These are phyloP conservation scores for Gonioctena quinquepunctata DNA, from an alignment of 1,140 invertebrate genomes.

Conservation along the genomic window DNA sequence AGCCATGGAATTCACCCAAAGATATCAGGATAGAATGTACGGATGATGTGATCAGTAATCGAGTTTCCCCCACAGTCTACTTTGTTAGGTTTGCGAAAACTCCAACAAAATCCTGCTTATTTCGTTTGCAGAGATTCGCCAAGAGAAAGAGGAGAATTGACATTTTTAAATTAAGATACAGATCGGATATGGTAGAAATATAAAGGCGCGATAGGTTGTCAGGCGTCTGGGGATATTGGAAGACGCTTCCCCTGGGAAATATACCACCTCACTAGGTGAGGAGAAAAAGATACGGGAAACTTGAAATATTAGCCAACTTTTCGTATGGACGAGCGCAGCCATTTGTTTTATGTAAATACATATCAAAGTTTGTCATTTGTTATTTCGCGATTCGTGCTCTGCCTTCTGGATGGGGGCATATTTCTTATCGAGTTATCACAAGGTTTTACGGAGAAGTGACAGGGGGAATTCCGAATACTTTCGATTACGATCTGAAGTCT, in stretches of 20 bases:
- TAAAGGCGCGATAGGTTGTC: slow-evolving; percentile 41
- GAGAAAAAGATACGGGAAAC: slow-evolving; percentile 38
- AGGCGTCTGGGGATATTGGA: slow-evolving; percentile 19
- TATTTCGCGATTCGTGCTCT: slow-evolving; percentile 24
- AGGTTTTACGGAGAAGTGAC: too few species aligned
- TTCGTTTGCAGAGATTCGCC: background rate
- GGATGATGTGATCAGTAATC: too few species aligned
- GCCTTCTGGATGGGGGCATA: slow-evolving; percentile 1
- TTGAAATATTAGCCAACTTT: slow-evolving; percentile 57
- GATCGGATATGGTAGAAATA: slow-evolving; percentile 41
- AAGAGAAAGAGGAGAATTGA: slow-evolving; percentile 37
- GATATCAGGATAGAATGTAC: too few species aligned
- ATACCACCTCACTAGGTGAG: slow-evolving; percentile 47
- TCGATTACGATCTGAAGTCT: too few species aligned
- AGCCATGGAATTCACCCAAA: too few species aligned
- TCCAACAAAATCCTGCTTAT: background rate
- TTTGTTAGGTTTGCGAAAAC: too few species aligned
- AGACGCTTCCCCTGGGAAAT: slow-evolving; percentile 49
- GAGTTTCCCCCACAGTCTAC: too few species aligned
- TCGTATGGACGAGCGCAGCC: slow-evolving; percentile 55
- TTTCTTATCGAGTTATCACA: background rate
- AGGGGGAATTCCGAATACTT: too few species aligned
- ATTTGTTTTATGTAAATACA: slow-evolving; percentile 52
- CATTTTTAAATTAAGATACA: slow-evolving; percentile 50
- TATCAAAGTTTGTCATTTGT: slow-evolving; percentile 45